A percentile compares a stretch with the other conserved stretches of the same genome.
Evolutionary conservation across 2,113 vertebrate genomes (phyloP).

Genomic region (Nothobranchius furzeri): DNA sequence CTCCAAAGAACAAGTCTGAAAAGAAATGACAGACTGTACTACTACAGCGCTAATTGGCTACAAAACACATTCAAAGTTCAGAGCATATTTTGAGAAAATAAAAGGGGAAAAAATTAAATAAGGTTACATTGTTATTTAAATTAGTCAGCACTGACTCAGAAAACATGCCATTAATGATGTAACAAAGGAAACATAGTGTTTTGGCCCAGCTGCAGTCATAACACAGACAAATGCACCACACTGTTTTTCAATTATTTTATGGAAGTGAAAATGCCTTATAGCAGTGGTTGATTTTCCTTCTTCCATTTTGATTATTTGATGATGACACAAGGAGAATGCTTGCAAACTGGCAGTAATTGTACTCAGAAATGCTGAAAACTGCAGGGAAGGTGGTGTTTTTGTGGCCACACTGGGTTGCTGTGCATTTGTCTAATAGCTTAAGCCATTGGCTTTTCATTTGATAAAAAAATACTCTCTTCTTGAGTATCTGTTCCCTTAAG

Average conservation of each 20-base stretch:
- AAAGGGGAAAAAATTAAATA: constrained; percentile 24
- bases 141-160: constrained; percentile 40
- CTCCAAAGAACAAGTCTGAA: background rate
- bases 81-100: constrained; percentile 21
- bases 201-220: constrained; percentile 48
- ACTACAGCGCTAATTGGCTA: constrained; percentile 61
- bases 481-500: constrained; percentile 49
- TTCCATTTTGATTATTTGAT: constrained; percentile 50
- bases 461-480: constrained; percentile 39
- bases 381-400: constrained; percentile 15
- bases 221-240: constrained; percentile 46
- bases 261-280: constrained; percentile 43
- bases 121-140: constrained; percentile 66
- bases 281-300: constrained; percentile 47
- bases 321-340: constrained; percentile 53
- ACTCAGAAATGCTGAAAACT: constrained; percentile 26
- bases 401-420: constrained; percentile 34
- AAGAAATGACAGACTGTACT: constrained; percentile 30
- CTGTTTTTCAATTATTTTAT: constrained; percentile 65
- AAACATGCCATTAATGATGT: constrained; percentile 62
- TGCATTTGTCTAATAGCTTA: constrained; percentile 46
- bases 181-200: constrained; percentile 40
- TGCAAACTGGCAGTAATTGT: constrained; percentile 27
- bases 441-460: constrained; percentile 46
- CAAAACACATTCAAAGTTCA: constrained; percentile 63